Base-by-base conservation (phyloP, 2,888 invertebrate species). In the Pantelozetes paolii region DNA sequence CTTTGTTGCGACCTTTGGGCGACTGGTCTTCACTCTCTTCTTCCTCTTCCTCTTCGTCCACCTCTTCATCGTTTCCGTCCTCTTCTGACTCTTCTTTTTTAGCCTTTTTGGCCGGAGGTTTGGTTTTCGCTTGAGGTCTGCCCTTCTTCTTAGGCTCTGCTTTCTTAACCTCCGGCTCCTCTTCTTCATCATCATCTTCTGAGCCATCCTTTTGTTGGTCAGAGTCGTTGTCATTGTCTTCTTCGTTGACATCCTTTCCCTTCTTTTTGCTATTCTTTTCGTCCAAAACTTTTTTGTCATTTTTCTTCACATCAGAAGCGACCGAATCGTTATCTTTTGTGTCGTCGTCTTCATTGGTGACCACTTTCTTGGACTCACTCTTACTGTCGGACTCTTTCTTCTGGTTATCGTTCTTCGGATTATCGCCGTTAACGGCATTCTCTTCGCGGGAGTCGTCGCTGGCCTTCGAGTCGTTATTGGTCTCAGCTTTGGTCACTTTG, bases 101-200 rank as follows among this genome's bases (percentile, higher is more conserved):
- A 20, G 57, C 26, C 45, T 54, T 42, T 59, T 57, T 45, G 13
- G 64, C 11, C 57, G 6, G 57, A 13, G 28, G 8, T 28, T 18
- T 26, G 5, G 15, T 11, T 32, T 26, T 45, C 8, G 5, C 45
- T 18, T 36, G 42, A 15, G 57, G 42, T 28, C 32, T 70, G 36
- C 74, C 71, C 45, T 23, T 57, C 71, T 71, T 62, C 48, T 45
- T 64, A 8, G 36, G 20, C 36, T 64, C 40, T 40, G n/a, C 64
- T 36, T 36, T 40, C 32, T 59, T 59, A 13, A 23, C 30, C 2
- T 42, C 30, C 28, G 48, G n/a, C 40, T 71, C 48, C 15, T 74
- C 73, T 9, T 71, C 71, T 1, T 73, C 72, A 0, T 32, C 75
- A 2, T 75, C 74, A n/a, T 74, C 73, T 45, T 76, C 76, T n/a